Evolutionary conservation across 2,797 vertebrate species (phyloP).

Genomic region (Antrozous pallidus): DNA sequence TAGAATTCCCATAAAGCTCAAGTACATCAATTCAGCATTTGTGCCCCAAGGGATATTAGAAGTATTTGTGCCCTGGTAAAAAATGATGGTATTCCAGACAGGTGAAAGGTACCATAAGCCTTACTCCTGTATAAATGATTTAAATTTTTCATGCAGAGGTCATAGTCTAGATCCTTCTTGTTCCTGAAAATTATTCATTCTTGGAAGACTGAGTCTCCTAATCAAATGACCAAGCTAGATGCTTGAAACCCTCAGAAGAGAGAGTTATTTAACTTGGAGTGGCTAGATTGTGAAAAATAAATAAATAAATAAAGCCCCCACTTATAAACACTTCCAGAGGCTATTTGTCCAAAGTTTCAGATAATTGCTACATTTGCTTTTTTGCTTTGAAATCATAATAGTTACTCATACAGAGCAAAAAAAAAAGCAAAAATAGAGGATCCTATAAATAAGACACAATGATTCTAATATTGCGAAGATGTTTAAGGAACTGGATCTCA

Average conservation of each 20-base stretch:
- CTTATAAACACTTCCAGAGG: not conserved
- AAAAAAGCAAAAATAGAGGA: not conserved
- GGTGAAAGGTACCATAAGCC: not conserved
- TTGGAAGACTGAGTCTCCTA: not conserved
- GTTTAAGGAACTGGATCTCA: not conserved
- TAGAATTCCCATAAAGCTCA: not conserved
- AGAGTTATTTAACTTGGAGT: not conserved
- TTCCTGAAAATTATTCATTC: not conserved
- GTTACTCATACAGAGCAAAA: not conserved
- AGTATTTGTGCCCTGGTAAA: not conserved
- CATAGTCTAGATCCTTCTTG: not conserved
- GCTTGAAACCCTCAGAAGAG: not conserved
- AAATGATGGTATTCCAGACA: not conserved
- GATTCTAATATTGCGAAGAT: not conserved
- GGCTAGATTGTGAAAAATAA: not conserved
- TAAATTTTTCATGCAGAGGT: not conserved
- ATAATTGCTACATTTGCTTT: not conserved
- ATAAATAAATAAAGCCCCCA: not conserved
- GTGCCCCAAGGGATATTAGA: not conserved
- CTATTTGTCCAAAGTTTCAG: not conserved
- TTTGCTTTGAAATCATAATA: not conserved
- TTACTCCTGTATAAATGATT: not conserved
- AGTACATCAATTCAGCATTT: not conserved
- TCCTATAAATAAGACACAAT: not conserved
- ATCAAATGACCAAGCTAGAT: not conserved